Evolutionary conservation across 2,113 vertebrate species (phyloP).

Genomic region (Tetraodon nigroviridis): DNA sequence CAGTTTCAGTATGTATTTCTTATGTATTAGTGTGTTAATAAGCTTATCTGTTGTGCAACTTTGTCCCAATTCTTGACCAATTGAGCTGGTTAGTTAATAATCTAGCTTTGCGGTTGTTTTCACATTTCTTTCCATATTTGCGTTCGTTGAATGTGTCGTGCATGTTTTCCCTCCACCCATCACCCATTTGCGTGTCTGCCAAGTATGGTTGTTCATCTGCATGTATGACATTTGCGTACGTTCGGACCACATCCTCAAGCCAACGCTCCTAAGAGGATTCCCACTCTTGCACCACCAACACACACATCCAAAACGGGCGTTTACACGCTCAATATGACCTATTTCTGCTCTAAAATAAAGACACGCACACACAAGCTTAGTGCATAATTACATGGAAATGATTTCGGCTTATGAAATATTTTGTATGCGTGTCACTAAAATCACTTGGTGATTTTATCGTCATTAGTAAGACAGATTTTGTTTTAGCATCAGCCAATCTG

Average conservation of each 20-base stretch:
- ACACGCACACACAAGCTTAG: background rate
- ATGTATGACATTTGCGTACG: constrained; percentile 36
- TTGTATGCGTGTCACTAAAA: no score
- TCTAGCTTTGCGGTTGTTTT: background rate
- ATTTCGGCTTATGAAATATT: background rate
- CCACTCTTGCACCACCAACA: background rate
- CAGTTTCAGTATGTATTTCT: background rate
- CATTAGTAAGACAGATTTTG: constrained; percentile 11
- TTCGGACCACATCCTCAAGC: constrained; percentile 38
- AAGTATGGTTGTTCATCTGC: background rate
- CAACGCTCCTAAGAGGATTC: constrained; percentile 58
- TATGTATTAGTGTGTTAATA: no score
- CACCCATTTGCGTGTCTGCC: background rate
- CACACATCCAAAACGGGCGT: constrained; percentile 12
- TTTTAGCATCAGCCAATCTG: constrained; percentile 5
- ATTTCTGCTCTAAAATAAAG: background rate
- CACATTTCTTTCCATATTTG: background rate
- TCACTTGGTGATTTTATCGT: background rate
- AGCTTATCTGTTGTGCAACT: no score
- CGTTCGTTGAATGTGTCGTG: background rate
- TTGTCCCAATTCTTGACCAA: no score
- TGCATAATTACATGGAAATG: no score
- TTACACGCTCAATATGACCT: constrained; percentile 1
- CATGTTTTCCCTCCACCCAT: constrained; percentile 1
- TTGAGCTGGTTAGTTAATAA: background rate